A percentile compares a stretch with the other conserved stretches of the same genome.
Evolutionary conservation across 2,113 vertebrate species (phyloP).

Genomic region (Nothoprocta perdicaria): DNA sequence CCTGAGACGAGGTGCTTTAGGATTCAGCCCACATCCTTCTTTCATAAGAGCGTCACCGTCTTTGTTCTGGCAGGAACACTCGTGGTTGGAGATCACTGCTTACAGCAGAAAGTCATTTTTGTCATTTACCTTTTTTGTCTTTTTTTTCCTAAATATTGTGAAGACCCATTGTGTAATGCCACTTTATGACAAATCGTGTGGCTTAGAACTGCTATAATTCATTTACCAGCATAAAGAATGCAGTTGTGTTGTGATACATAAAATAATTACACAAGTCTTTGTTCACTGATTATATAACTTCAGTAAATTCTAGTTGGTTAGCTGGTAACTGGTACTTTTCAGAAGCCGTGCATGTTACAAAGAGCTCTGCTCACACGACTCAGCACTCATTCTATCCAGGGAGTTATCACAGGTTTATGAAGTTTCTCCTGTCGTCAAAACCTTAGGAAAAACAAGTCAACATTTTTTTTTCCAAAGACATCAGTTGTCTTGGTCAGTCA

Average conservation of each 20-base stretch:
- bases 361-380: not conserved
- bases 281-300: not conserved
- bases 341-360: not conserved
- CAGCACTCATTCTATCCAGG: not conserved
- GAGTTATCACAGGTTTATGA: not conserved
- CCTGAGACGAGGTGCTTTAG: not conserved
- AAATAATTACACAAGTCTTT: not conserved
- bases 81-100: not conserved
- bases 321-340: not conserved
- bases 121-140: not conserved
- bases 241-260: not conserved
- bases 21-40: not conserved
- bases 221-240: not conserved
- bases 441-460: not conserved
- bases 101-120: not conserved
- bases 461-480: not conserved
- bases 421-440: not conserved
- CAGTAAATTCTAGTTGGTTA: not conserved
- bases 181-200: not conserved
- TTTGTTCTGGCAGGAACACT: not conserved
- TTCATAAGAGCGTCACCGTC: not conserved
- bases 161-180: not conserved
- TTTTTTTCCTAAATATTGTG: not conserved
- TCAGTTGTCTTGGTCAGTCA: not conserved
- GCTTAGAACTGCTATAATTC: not conserved